A percentile compares a stretch with the other conserved stretches of the same genome.
Conservation (phyloP, 2,888 invertebrate species). For the Acrobasis repandana region DNA sequence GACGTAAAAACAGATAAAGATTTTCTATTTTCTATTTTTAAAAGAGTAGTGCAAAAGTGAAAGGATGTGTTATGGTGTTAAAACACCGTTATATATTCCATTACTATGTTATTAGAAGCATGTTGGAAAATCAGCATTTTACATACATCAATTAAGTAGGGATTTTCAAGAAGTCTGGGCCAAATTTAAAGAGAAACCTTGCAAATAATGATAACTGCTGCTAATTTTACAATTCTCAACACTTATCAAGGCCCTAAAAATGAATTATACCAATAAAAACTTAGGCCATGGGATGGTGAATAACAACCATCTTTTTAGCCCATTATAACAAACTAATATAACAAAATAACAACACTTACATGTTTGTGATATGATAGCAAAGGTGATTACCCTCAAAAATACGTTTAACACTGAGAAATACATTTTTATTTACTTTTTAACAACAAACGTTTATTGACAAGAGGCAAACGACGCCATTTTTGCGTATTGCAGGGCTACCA, state of each 20-base stretch:
- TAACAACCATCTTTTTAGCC: not conserved
- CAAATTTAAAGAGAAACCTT: not conserved
- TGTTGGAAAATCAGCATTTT: not conserved
- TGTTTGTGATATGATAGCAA: slow-evolving; percentile 51
- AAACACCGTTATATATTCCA: slow-evolving; percentile 13
- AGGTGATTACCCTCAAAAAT: slow-evolving; percentile 54
- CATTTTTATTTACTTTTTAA: slow-evolving; percentile 73
- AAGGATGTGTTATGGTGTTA: slow-evolving; percentile 36
- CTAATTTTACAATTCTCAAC: not conserved
- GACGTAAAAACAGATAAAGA: slow-evolving; percentile 27
- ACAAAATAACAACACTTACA: slow-evolving; percentile 55
- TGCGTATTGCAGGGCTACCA: slow-evolving; percentile 43
- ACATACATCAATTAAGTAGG: not conserved
- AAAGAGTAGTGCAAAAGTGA: slow-evolving; percentile 45
- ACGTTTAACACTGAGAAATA: slow-evolving; percentile 54
- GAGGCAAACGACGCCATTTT: slow-evolving; percentile 69
- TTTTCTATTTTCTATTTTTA: no score
- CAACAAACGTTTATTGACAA: slow-evolving; percentile 56
- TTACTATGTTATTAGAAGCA: not conserved
- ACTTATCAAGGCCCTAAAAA: slow-evolving; percentile 34
- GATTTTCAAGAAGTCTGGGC: not conserved
- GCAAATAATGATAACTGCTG: not conserved
- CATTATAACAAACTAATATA: not conserved
- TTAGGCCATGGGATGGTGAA: not conserved
- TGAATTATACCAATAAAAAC: slow-evolving; percentile 16